phyloP scores from a whole-genome alignment of 2,888 invertebrate species.

The Apeira syringaria region DNA sequence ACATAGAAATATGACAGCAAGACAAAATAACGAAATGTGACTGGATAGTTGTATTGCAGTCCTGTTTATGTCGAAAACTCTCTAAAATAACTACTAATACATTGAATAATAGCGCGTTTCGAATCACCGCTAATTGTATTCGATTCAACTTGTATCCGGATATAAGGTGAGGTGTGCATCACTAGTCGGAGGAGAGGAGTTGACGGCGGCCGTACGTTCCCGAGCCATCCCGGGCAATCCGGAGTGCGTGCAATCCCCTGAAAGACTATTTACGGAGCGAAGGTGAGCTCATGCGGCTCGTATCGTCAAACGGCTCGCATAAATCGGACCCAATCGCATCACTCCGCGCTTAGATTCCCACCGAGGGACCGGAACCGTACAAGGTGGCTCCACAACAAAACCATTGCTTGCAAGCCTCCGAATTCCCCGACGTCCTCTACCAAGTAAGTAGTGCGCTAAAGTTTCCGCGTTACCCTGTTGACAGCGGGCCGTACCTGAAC shows the following conservation, averaged over 20 bases:
- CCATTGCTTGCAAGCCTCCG: neutral
- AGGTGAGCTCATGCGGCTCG: slow-evolving; percentile 28
- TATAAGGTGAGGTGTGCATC: slow-evolving; percentile 22
- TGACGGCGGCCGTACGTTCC: slow-evolving; percentile 42
- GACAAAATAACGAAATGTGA: too few relatives aligned
- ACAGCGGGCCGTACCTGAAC: neutral
- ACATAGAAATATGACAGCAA: too few relatives aligned
- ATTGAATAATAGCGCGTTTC: too few relatives aligned
- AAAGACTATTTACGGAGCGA: slow-evolving; percentile 36
- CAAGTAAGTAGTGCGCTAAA: neutral
- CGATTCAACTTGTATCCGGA: neutral
- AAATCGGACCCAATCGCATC: slow-evolving; percentile 55
- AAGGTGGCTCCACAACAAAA: slow-evolving; percentile 10
- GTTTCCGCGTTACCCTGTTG: neutral
- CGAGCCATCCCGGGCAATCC: slow-evolving; percentile 42
- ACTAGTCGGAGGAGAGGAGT: slow-evolving; percentile 26
- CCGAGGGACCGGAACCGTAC: slow-evolving; percentile 15
- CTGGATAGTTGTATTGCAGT: too few relatives aligned
- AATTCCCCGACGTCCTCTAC: neutral
- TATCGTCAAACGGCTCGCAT: slow-evolving; percentile 41
- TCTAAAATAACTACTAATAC: too few relatives aligned
- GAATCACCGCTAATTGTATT: too few relatives aligned
- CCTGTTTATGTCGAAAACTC: too few relatives aligned
- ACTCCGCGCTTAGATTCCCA: slow-evolving; percentile 27
- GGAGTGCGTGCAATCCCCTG: slow-evolving; percentile 48